Evolutionary conservation across 2,888 invertebrate genomes (phyloP).

Genomic region (Anoplius nigerrimus): DNA sequence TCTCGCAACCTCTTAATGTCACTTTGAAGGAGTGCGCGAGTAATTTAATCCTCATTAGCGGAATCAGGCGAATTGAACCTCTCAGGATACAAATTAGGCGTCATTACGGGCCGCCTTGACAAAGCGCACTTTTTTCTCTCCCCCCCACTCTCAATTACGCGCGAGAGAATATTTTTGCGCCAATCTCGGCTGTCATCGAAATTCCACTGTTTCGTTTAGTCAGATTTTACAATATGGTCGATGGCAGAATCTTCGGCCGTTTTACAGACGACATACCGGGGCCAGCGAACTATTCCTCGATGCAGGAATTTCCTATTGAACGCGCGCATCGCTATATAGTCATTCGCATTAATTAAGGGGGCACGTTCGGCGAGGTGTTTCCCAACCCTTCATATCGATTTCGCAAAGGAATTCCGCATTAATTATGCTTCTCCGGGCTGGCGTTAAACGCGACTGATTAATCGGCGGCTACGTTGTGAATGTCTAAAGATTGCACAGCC

Average conservation of each 20-base stretch:
- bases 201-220: too few relatives aligned
- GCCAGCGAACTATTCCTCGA: slow-evolving; percentile 26
- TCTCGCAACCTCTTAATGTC: slow-evolving; percentile 9
- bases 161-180: too few relatives aligned
- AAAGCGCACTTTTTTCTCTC: too few relatives aligned
- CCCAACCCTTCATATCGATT: slow-evolving; percentile 30
- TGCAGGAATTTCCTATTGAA: slow-evolving; percentile 43
- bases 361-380: slow-evolving; percentile 13
- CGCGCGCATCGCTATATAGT: slow-evolving; percentile 27
- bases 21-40: slow-evolving; percentile 5
- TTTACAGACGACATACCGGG: slow-evolving; percentile 42
- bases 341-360: slow-evolving; percentile 33
- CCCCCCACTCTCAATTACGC: too few relatives aligned
- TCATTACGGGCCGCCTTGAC: too few relatives aligned
- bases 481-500: too few relatives aligned
- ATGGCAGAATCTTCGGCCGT: slow-evolving; percentile 21
- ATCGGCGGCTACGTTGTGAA: neutral
- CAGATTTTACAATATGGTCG: too few relatives aligned
- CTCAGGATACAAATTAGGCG: too few relatives aligned
- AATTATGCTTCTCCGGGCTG: neutral
- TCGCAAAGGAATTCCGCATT: neutral
- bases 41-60: neutral
- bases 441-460: neutral
- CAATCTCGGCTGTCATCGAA: too few relatives aligned
- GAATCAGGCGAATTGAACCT: too few relatives aligned